These are phyloP conservation scores for Homarus gammarus DNA, from an alignment of 2,888 invertebrate species.

Conservation along the genomic window DNA sequence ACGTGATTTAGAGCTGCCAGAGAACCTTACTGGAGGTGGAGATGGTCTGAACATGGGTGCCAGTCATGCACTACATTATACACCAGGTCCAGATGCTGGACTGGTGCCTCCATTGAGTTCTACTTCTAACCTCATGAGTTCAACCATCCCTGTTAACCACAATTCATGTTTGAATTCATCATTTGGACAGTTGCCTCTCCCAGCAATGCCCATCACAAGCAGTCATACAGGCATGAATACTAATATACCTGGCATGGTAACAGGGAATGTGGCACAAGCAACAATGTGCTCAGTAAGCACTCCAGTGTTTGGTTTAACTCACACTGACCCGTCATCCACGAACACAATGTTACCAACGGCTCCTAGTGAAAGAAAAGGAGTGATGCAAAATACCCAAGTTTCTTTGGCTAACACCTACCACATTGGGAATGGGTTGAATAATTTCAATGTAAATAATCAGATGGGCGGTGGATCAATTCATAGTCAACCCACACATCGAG, in stretches of 20 bases:
- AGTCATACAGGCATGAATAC: slow-evolving; percentile 33
- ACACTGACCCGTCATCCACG: slow-evolving; percentile 30
- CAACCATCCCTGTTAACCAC: slow-evolving; percentile 36
- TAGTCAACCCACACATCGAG: slow-evolving; percentile 37
- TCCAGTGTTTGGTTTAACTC: slow-evolving; percentile 53
- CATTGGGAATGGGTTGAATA: slow-evolving; percentile 35
- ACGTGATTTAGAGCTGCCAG: slow-evolving; percentile 46
- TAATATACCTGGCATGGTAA: slow-evolving; percentile 18
- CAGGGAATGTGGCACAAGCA: slow-evolving; percentile 21
- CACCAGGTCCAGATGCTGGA: slow-evolving; percentile 22
- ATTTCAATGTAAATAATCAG: slow-evolving; percentile 31
- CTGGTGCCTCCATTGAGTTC: slow-evolving; percentile 51
- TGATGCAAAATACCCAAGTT: slow-evolving; percentile 38
- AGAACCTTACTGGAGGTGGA: slow-evolving; percentile 30
- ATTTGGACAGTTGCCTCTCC: slow-evolving; percentile 54
- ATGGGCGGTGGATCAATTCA: slow-evolving; percentile 9
- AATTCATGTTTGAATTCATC: slow-evolving; percentile 54
- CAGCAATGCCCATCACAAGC: slow-evolving; percentile 56
- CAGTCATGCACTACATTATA: slow-evolving; percentile 34
- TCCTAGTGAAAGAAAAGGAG: slow-evolving; percentile 42
- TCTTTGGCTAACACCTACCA: slow-evolving; percentile 38
- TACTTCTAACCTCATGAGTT: slow-evolving; percentile 47
- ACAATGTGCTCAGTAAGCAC: slow-evolving; percentile 45
- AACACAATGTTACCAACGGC: slow-evolving; percentile 34
- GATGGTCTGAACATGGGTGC: slow-evolving; percentile 28